Base-by-base conservation (phyloP, 2,888 invertebrate species). In the Mimachlamys varia region DNA sequence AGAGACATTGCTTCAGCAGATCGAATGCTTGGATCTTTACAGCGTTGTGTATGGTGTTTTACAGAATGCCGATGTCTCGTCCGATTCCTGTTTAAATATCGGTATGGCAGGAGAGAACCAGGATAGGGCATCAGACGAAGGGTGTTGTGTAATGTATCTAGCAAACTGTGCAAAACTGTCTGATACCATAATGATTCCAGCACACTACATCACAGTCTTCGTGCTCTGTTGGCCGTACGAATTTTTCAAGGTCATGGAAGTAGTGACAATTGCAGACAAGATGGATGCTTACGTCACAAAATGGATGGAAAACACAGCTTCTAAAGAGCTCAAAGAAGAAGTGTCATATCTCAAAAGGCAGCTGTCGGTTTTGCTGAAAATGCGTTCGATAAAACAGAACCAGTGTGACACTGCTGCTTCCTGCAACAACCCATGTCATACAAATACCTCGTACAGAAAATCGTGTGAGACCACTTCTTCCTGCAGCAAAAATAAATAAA, bases 191-290 rank as follows among this genome's bases (percentile, higher is more conserved):
- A 33, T 76, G 76, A 10, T 76, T 76, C 90, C 92, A 87, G 88
- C 91, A 17, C 93, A 94, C 90, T 93, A 93, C 62, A 88, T 94
- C 22, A 88, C 92, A 0, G 62, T 92, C n/a, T 91, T 94, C 38
- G 88, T 94, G 19, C 90, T 94, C n/a, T 90, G 92, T 27, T 95
- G 94, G 95, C 95, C 95, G 0, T 93, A 93, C 58, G n/a, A 44
- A 3, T 38, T 38, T 3, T 88, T 58, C 38, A 22, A 49, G 27
- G 38, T 7, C 33, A 33, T 33, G 12, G 76, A 27, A 17, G 27
- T 1, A 12, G 76, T 76, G 76, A 76, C 76, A 15, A 10, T 76
- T 33, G 76, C 27, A 27, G 76, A 76, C 27, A 27, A 27, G 76
- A 27, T 76, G 76, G 76, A 76, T 76, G 27, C 76, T 13, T 76